These are phyloP conservation scores for Saimiri boliviensis DNA, from an alignment of 2,113 vertebrate genomes.

Conservation along the genomic window DNA sequence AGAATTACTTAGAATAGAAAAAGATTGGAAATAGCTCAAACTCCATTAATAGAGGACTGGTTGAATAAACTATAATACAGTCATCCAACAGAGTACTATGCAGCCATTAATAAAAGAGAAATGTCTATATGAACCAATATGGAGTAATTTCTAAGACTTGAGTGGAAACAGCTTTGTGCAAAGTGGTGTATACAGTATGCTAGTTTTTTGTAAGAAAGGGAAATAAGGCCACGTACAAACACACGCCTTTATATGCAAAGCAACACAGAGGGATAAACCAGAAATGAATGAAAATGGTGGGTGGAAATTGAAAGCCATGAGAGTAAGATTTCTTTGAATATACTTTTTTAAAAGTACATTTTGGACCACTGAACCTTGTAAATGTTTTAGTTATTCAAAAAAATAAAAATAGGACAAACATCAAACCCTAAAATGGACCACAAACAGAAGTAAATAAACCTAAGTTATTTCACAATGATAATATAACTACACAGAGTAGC, in stretches of 20 bases:
- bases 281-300: neutral
- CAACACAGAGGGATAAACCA: neutral
- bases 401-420: neutral
- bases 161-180: neutral
- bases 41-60: neutral
- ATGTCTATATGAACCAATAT: neutral
- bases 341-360: neutral
- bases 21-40: neutral
- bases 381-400: neutral
- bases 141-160: neutral
- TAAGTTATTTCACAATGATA: slow-evolving; percentile 6
- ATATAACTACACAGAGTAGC: neutral
- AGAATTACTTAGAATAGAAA: neutral
- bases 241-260: neutral
- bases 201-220: neutral
- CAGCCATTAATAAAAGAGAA: neutral
- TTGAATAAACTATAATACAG: neutral
- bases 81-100: neutral
- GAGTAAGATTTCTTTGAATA: neutral
- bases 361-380: neutral
- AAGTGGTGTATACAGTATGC: neutral
- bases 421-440: neutral
- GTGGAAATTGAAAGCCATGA: neutral
- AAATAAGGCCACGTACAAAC: neutral
- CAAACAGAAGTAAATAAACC: neutral